phyloP scores from a whole-genome alignment of 2,113 vertebrate species.

The Xenus cinereus region DNA sequence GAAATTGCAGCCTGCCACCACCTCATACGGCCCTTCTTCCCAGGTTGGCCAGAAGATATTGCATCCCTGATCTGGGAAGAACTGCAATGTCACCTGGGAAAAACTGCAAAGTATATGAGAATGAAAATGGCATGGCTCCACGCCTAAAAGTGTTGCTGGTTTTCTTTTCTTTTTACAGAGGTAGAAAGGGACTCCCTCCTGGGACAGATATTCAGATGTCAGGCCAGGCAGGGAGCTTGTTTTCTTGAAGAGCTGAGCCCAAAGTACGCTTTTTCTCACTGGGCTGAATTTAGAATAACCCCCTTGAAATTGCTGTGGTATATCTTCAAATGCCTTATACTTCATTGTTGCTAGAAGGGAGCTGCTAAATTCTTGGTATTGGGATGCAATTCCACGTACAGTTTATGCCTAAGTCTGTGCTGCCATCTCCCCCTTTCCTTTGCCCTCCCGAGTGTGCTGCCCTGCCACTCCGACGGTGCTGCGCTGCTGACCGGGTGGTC shows the following conservation, averaged over 20 bases:
- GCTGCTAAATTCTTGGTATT: neutral
- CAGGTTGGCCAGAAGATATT: neutral
- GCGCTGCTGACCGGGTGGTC: neutral
- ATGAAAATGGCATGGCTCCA: neutral
- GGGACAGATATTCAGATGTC: neutral
- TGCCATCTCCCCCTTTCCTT: neutral
- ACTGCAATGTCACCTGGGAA: neutral
- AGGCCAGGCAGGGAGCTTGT: neutral
- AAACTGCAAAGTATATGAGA: neutral
- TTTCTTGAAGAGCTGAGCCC: neutral
- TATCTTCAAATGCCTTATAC: neutral
- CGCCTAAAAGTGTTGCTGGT: neutral
- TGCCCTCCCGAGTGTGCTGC: neutral
- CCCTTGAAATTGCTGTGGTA: neutral
- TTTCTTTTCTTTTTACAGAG: neutral
- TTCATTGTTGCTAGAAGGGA: neutral
- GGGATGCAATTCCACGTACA: neutral
- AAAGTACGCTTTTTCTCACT: neutral
- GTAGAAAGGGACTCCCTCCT: neutral
- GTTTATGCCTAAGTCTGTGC: neutral
- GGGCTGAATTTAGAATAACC: neutral
- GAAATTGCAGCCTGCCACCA: neutral
- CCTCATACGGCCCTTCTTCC: neutral
- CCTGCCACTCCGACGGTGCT: neutral
- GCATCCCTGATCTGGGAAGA: neutral